phyloP scores from a whole-genome alignment of 2,888 invertebrate genomes.

The Drosophila diplacantha region DNA sequence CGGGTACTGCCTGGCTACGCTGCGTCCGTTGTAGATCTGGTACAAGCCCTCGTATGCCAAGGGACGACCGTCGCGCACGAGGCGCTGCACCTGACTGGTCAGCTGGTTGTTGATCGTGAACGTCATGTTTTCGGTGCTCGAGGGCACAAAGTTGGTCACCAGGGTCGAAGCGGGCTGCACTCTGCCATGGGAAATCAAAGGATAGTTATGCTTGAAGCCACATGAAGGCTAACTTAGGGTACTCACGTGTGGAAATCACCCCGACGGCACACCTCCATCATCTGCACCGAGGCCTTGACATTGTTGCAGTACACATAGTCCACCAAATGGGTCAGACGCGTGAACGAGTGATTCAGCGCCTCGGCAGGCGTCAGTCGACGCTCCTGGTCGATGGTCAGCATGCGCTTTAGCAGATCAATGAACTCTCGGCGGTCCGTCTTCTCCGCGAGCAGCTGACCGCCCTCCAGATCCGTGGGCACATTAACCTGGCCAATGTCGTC shows the following conservation, averaged over 20 bases:
- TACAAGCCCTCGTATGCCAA: conserved; percentile 86
- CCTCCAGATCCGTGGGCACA: conserved; percentile 97
- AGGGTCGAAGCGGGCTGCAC: conserved; percentile 81
- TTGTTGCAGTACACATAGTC: conserved; percentile 98
- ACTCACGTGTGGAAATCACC: conserved; percentile 78
- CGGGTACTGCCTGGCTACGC: conserved; percentile 84
- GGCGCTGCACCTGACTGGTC: conserved; percentile 85
- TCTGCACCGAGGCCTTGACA: conserved; percentile 97
- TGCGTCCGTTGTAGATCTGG: conserved; percentile 83
- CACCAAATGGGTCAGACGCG: conserved; percentile 93
- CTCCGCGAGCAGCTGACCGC: conserved; percentile 96
- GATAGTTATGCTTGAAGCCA: neutral
- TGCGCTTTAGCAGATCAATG: conserved; percentile 97
- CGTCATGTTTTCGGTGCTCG: conserved; percentile 90
- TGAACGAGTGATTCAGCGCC: conserved; percentile 96
- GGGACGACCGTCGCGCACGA: conserved; percentile 83
- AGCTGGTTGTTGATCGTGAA: conserved; percentile 95
- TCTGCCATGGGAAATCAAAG: conserved; percentile 47
- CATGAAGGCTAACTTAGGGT: neutral
- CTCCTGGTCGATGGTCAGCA: conserved; percentile 99
- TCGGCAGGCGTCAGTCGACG: conserved; percentile 96
- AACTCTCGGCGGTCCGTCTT: conserved; percentile 98
- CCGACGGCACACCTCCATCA: conserved; percentile 92
- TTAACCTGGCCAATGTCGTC: conserved; percentile 99
- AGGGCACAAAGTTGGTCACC: conserved; percentile 87